A percentile compares a stretch with the other conserved stretches of the same genome.
Conservation (phyloP, 2,888 invertebrate species). For the Tetragnatha montana region DNA sequence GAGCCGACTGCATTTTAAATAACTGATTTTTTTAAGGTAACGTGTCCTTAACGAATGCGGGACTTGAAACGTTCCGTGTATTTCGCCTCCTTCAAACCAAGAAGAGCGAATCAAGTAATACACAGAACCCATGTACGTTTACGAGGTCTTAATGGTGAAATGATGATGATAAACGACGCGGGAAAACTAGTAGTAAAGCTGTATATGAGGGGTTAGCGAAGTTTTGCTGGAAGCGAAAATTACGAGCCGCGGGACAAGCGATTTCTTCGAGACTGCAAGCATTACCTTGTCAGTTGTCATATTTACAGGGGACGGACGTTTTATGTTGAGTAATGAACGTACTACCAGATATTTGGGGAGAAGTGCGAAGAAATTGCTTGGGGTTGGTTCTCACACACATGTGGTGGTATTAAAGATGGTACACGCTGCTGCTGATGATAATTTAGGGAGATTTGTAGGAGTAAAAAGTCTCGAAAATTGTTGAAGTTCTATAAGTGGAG, state of each 20-base stretch:
- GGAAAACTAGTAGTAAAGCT: neutral
- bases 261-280: slow-evolving; percentile 5
- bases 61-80: neutral
- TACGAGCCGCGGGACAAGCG: slow-evolving; percentile 7
- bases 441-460: too few species aligned
- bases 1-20: too few species aligned
- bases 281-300: slow-evolving; percentile 12
- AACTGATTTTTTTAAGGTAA: too few species aligned
- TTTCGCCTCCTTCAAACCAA: neutral
- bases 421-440: too few species aligned
- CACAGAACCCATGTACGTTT: neutral
- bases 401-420: too few species aligned
- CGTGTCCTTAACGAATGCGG: too few species aligned
- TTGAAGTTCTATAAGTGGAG: too few species aligned
- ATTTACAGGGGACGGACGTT: neutral
- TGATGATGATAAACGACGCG: slow-evolving; percentile 20
- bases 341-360: too few species aligned
- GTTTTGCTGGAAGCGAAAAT: slow-evolving; percentile 23
- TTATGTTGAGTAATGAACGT: neutral
- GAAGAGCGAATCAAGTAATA: neutral
- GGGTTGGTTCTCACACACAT: too few species aligned
- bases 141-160: slow-evolving; percentile 15
- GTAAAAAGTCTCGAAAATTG: too few species aligned
- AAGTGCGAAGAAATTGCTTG: too few species aligned
- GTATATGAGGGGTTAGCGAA: neutral